Evolutionary conservation across 2,113 vertebrate species (phyloP).

Genomic region (Scomber colias): DNA sequence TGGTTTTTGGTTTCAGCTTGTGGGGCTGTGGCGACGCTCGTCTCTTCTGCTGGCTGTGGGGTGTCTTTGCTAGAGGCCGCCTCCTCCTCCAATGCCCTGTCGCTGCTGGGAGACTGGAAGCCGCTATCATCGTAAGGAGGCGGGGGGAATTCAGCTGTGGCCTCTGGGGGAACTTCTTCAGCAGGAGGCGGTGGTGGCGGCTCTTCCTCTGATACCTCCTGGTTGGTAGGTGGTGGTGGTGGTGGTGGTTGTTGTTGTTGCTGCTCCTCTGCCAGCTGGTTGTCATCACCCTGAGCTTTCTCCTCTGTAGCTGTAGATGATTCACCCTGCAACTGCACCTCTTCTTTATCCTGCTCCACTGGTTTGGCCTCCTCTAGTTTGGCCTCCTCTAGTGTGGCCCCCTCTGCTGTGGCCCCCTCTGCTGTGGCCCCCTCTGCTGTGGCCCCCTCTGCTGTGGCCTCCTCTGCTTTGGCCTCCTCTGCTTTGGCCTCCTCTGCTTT

Average conservation of each 20-base stretch:
- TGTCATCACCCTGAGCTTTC: constrained; percentile 39
- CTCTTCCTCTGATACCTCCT: constrained; percentile 31
- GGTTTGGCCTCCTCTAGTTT: not conserved
- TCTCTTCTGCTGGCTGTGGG: not conserved
- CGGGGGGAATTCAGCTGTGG: not conserved
- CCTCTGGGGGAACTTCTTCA: constrained; percentile 27
- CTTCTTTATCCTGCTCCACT: constrained; percentile 15
- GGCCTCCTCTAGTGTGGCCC: no score
- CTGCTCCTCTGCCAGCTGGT: constrained; percentile 18
- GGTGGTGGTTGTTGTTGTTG: not conserved
- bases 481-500: no score
- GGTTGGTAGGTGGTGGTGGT: not conserved
- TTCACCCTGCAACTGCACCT: not conserved
- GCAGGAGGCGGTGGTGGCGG: not conserved
- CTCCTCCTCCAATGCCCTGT: constrained; percentile 18
- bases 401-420: no score
- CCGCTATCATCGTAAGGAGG: constrained; percentile 55
- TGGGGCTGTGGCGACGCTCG: constrained; percentile 13
- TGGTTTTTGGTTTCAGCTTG: constrained; percentile 30
- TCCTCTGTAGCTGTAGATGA: constrained; percentile 36
- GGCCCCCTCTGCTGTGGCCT: no score
- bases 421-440: no score
- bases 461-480: no score
- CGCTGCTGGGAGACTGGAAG: constrained; percentile 48
- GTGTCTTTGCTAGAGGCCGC: accelerated